Evolutionary conservation across 2,797 vertebrate species (phyloP).

Genomic region (Neomorphus geoffroyi): DNA sequence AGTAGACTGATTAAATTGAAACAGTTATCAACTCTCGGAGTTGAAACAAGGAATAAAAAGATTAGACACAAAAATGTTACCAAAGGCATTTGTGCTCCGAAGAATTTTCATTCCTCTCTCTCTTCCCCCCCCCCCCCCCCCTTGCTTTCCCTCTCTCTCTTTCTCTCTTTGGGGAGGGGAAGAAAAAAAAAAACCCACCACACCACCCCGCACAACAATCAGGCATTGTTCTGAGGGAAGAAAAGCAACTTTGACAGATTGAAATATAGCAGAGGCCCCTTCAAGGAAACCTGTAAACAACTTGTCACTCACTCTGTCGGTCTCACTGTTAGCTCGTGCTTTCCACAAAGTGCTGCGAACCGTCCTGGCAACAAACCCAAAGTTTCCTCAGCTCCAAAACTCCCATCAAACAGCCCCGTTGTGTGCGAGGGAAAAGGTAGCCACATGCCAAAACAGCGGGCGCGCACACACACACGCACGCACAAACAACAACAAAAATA

Average conservation of each 20-base stretch:
- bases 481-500: constrained; percentile 2
- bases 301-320: constrained; percentile 84
- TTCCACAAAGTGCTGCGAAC: constrained; percentile 77
- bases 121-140: neutral
- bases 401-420: constrained; percentile 63
- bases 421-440: constrained; percentile 71
- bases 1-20: constrained; percentile 48
- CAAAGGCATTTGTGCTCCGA: constrained; percentile 84
- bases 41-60: constrained; percentile 14
- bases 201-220: constrained; percentile 81
- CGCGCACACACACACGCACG: neutral
- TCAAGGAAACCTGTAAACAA: constrained; percentile 89
- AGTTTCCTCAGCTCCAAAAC: constrained; percentile 75
- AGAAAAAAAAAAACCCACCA: neutral
- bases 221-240: constrained; percentile 90
- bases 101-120: constrained; percentile 67
- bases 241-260: constrained; percentile 95
- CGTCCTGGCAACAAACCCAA: constrained; percentile 76
- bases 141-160: neutral
- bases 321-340: constrained; percentile 77
- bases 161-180: constrained; percentile 1
- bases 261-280: constrained; percentile 91
- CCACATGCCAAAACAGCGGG: constrained; percentile 73
- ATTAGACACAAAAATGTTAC: constrained; percentile 69
- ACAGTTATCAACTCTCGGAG: constrained; percentile 54